Evolutionary conservation across 1,140 invertebrate genomes (phyloP).

Genomic region (Drosophila equinoxialis): DNA sequence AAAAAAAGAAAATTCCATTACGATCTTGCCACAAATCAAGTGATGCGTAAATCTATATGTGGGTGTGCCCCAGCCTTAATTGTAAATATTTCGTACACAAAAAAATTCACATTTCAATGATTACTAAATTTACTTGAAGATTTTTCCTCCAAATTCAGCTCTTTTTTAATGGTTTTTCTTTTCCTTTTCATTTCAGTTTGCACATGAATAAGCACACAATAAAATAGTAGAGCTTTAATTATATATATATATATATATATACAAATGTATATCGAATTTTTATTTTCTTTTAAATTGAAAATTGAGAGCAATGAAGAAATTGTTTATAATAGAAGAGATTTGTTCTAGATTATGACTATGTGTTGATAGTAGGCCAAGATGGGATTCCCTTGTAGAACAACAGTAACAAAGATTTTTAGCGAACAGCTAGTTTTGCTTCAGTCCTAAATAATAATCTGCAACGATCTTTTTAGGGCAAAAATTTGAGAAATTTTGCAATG

Average conservation of each 20-base stretch:
- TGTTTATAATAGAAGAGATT: no score
- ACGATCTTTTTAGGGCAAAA: no score
- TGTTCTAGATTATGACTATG: no score
- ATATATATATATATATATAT: neutral
- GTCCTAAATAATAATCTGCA: no score
- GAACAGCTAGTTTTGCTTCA: no score
- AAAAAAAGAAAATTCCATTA: neutral
- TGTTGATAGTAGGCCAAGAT: no score
- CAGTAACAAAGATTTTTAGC: no score
- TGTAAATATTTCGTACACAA: neutral
- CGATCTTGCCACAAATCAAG: conserved; percentile 3
- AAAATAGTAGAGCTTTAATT: neutral
- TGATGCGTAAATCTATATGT: neutral
- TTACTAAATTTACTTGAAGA: neutral
- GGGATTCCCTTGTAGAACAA: no score
- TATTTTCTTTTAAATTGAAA: no score
- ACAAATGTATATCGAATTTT: no score
- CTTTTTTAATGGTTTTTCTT: neutral
- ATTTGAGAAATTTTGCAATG: no score
- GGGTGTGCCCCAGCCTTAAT: neutral
- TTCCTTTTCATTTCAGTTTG: conserved; percentile 24
- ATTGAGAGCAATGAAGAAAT: no score
- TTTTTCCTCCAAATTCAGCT: neutral
- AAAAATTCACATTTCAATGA: conserved; percentile 6
- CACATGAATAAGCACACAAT: conserved; percentile 43